These are phyloP conservation scores for Motacilla tschutschensis DNA, from an alignment of 2,113 vertebrate species.

Conservation along the genomic window DNA sequence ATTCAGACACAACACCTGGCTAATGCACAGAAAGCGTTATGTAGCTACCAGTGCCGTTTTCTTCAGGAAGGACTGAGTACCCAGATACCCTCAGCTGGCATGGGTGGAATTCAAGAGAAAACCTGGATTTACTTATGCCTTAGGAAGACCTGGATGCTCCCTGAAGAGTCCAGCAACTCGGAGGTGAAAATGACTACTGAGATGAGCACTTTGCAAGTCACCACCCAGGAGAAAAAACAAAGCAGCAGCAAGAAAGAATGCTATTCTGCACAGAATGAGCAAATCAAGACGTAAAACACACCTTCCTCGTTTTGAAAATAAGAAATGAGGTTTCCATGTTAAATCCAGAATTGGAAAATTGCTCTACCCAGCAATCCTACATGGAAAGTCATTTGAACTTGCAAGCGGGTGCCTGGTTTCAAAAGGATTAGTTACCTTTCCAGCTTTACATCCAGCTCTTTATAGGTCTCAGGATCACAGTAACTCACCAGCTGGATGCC, in stretches of 20 bases:
- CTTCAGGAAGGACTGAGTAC: background rate
- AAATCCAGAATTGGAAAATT: background rate
- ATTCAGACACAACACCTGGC: background rate
- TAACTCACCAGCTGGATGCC: conserved; percentile 4
- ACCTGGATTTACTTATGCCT: background rate
- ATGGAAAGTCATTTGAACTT: background rate
- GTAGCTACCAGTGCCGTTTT: background rate
- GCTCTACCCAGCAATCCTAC: background rate
- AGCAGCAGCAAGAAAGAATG: background rate
- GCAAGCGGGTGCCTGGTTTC: background rate
- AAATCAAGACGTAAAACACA: background rate
- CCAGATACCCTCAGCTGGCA: background rate
- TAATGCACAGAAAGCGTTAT: background rate
- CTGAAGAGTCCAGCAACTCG: background rate
- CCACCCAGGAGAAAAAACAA: background rate
- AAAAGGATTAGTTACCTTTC: background rate
- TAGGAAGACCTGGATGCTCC: background rate
- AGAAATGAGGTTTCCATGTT: background rate
- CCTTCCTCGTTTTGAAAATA: background rate
- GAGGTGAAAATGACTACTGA: background rate
- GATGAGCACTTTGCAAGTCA: background rate
- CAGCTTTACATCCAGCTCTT: background rate
- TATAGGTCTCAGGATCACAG: background rate
- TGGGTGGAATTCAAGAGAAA: background rate
- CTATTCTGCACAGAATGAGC: background rate